A percentile compares a stretch with the other conserved stretches of the same genome.
These are phyloP conservation scores for Camponotus vicinus DNA, from an alignment of 1,140 invertebrate species.

Conservation along the genomic window DNA sequence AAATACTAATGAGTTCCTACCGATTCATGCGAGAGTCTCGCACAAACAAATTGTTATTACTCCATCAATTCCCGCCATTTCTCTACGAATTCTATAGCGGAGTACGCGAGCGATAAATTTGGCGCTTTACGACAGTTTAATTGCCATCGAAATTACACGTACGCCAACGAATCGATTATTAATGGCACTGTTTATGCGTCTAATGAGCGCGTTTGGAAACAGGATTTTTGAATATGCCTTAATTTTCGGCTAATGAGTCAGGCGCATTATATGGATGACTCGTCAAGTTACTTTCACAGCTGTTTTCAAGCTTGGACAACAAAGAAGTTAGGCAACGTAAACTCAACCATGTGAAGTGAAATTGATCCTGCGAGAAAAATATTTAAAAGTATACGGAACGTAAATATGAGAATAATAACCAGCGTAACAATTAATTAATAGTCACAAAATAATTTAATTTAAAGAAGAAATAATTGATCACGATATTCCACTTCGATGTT, in stretches of 20 bases:
- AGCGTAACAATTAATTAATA: not conserved
- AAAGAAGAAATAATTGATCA: slow-evolving; percentile 2
- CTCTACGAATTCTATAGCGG: not conserved
- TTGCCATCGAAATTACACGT: slow-evolving; percentile 41
- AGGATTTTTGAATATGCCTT: slow-evolving; percentile 22
- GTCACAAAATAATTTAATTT: not conserved
- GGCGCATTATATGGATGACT: slow-evolving; percentile 5
- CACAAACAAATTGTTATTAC: slow-evolving; percentile 48
- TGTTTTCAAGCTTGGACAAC: not conserved
- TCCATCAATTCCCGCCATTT: not conserved
- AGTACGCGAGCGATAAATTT: slow-evolving; percentile 25
- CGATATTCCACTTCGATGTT: not conserved
- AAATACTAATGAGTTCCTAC: slow-evolving; percentile 46
- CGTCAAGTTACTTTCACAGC: slow-evolving; percentile 13
- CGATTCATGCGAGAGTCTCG: not conserved
- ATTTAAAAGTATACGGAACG: not conserved
- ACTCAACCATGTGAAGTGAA: not conserved
- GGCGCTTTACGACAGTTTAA: slow-evolving; percentile 31
- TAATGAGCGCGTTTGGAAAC: not conserved
- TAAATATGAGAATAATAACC: not conserved
- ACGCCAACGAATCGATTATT: slow-evolving; percentile 37
- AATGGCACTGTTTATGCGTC: slow-evolving; percentile 30
- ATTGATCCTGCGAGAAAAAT: not conserved
- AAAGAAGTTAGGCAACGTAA: not conserved
- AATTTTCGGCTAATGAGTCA: slow-evolving; percentile 25